A percentile compares a stretch with the other conserved stretches of the same genome.
These are phyloP conservation scores for Parnassius glacialis DNA, from an alignment of 2,888 invertebrate genomes.

Conservation along the genomic window DNA sequence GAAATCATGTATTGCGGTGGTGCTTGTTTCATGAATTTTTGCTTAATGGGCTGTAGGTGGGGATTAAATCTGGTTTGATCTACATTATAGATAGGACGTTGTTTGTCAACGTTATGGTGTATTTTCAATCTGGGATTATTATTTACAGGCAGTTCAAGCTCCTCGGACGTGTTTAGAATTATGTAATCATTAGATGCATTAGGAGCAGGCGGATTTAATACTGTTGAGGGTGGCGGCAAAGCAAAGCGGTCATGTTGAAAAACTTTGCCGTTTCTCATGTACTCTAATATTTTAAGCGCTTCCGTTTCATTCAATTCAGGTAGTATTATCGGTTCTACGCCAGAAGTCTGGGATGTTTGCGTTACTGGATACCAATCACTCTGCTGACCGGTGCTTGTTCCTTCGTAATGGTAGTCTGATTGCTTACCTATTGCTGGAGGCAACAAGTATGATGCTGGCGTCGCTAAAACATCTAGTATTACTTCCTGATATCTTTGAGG, in stretches of 20 bases:
- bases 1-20: slow-evolving; percentile 47
- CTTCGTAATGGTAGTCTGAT: slow-evolving; percentile 48
- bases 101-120: slow-evolving; percentile 1
- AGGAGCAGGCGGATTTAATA: slow-evolving; percentile 58
- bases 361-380: slow-evolving; percentile 70
- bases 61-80: slow-evolving; percentile 13
- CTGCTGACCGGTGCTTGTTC: slow-evolving; percentile 53
- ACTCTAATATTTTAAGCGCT: slow-evolving; percentile 30
- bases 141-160: slow-evolving; percentile 61
- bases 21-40: slow-evolving; percentile 40
- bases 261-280: slow-evolving; percentile 41
- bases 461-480: slow-evolving; percentile 42
- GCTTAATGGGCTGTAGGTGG: slow-evolving; percentile 10
- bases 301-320: slow-evolving; percentile 33
- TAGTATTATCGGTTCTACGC: slow-evolving; percentile 32
- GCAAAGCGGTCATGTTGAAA: slow-evolving; percentile 32
- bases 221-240: slow-evolving; percentile 52
- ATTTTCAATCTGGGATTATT: slow-evolving; percentile 1
- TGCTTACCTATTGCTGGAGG: slow-evolving; percentile 56
- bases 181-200: slow-evolving; percentile 59
- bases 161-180: slow-evolving; percentile 61
- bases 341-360: slow-evolving; percentile 39
- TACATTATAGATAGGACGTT: slow-evolving; percentile 1
- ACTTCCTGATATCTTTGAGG: slow-evolving; percentile 50
- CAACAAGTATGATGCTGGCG: slow-evolving; percentile 62